Conservation (phyloP, 2,888 invertebrate genomes). For the Luffia ferchaultella region DNA sequence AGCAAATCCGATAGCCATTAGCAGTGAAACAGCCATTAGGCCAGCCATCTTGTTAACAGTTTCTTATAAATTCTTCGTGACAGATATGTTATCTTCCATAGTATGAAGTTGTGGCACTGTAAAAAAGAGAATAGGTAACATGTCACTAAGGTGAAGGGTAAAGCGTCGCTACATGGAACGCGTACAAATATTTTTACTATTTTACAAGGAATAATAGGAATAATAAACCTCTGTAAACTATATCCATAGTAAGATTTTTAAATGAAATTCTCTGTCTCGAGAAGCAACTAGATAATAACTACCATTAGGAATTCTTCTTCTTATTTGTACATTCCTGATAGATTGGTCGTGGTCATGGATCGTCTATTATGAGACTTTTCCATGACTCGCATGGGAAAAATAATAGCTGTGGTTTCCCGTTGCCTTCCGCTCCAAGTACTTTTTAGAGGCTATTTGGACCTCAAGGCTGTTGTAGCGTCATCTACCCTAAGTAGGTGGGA, state of each 20-base stretch:
- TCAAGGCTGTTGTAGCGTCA: too few species aligned
- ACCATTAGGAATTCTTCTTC: too few species aligned
- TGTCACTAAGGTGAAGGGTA: not conserved
- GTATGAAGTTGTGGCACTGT: constrained; percentile 13
- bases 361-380: too few species aligned
- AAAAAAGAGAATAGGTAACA: constrained; percentile 4
- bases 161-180: not conserved
- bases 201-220: not conserved
- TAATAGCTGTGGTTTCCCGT: too few species aligned
- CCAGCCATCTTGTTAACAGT: constrained; percentile 29
- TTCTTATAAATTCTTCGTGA: constrained; percentile 16
- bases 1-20: constrained; percentile 29
- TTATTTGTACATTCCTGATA: too few species aligned
- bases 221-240: not conserved
- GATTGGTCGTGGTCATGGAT: too few species aligned
- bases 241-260: not conserved
- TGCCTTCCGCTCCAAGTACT: too few species aligned
- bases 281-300: not conserved
- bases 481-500: too few species aligned
- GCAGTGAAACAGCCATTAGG: constrained; percentile 28
- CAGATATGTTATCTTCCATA: constrained; percentile 21
- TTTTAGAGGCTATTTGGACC: too few species aligned
- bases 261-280: not conserved
- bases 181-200: not conserved
- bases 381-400: too few species aligned